Evolutionary conservation across 2,113 vertebrate genomes (phyloP), one percentile per base, ranked within the genome.

Genomic region (Tragelaphus imberbis): DNA sequence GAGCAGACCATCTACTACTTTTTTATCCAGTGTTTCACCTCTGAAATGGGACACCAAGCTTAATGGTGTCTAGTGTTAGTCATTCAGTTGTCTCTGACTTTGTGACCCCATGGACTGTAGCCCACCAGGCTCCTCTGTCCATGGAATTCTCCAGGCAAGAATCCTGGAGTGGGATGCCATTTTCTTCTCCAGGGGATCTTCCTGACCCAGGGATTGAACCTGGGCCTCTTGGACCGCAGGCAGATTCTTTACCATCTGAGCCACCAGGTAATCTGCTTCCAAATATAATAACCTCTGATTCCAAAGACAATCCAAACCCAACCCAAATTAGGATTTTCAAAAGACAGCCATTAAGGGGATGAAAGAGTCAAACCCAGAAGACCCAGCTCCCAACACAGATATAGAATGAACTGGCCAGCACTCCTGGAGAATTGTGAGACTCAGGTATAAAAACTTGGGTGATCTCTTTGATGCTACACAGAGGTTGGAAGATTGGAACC

Each of bases 401-500:
- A 5, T 40, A 17, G 28, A 56, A 75, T 7, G 25, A 36, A 14
- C 58, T 1, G 11, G 28, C 9, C 59, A 14, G 21, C n/a, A 28
- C 33, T 68, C 19, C 63, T 14, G 36, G 47, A 27, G 36, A 49
- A 15, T 0, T 1, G 40, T 8, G 47, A 68, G 17, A 40, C 27
- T 59, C 61, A 1, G 4, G 14, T 0, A 4, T 49, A 10, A n/a
- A 19, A 28, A 19, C 7, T 27, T 2, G 1, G 0, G 51, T 16
- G 25, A 44, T 10, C 12, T 28, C 77, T 2, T 1, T 0, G 2
- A 19, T 6, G 40, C 55, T 44, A 1, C 19, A 1, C 10, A 6
- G n/a, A 51, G 17, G 19, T 6, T 2, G 16, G 59, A 36, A 8
- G 30, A 4, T 14, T 17, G 8, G 2, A 15, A 30, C 59, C 25